A percentile compares a stretch with the other conserved stretches of the same genome.
Evolutionary conservation across 1,140 invertebrate genomes (phyloP).

Genomic region (Anastrepha obliqua): DNA sequence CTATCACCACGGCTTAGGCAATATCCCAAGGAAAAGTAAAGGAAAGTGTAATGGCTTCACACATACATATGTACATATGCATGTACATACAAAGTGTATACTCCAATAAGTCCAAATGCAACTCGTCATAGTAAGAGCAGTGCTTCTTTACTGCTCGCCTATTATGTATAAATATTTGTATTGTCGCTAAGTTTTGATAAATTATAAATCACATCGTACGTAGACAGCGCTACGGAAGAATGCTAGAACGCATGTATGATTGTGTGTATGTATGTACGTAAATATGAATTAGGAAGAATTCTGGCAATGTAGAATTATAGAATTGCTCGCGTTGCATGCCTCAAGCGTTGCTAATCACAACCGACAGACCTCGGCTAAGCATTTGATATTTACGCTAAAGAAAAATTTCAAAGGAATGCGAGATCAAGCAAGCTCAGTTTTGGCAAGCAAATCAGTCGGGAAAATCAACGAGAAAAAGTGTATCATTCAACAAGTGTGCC

Average conservation of each 20-base stretch:
- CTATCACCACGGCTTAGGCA: slow-evolving; percentile 6
- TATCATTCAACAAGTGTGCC: not conserved
- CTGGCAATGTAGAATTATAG: not conserved
- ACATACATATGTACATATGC: slow-evolving; percentile 1
- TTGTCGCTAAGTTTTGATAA: slow-evolving; percentile 42
- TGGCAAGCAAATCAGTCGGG: not conserved
- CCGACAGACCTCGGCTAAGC: not conserved
- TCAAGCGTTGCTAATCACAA: not conserved
- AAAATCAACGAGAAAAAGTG: not conserved
- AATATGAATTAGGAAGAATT: not conserved
- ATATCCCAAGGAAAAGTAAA: slow-evolving; percentile 29
- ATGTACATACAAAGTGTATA: not conserved
- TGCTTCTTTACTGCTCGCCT: slow-evolving; percentile 5
- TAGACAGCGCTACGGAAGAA: not conserved
- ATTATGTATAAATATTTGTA: slow-evolving; percentile 53
- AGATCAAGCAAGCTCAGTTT: not conserved
- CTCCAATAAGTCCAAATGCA: not conserved
- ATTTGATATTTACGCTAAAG: slow-evolving; percentile 4
- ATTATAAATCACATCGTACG: slow-evolving; percentile 48
- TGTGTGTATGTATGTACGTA: not conserved
- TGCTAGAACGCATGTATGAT: not conserved
- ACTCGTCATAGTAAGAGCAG: not conserved
- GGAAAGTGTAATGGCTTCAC: not conserved
- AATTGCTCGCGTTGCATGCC: slow-evolving; percentile 14
- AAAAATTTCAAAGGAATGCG: not conserved